phyloP scores from a whole-genome alignment of 2,797 vertebrate species.

The Anniella stebbinsi region DNA sequence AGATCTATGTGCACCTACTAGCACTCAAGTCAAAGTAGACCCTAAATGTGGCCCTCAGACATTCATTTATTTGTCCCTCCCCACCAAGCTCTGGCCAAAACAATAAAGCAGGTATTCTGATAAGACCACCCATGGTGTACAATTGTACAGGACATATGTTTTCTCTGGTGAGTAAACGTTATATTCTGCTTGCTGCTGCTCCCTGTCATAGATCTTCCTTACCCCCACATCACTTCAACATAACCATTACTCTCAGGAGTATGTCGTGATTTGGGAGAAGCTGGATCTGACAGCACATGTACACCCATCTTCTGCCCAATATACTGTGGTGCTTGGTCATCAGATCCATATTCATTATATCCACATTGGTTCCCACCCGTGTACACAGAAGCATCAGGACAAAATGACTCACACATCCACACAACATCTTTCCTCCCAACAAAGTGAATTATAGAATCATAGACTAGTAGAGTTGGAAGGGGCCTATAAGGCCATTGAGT shows the following conservation, averaged over 20 bases:
- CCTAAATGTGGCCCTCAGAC: background rate
- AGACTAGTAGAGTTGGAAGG: too few relatives aligned
- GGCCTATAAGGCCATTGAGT: too few relatives aligned
- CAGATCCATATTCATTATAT: background rate
- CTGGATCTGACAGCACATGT: background rate
- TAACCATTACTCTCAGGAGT: background rate
- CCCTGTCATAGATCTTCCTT: background rate
- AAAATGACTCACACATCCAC: background rate
- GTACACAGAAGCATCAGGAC: background rate
- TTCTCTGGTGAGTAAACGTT: too few relatives aligned
- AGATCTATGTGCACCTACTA: background rate
- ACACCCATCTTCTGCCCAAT: background rate
- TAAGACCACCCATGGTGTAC: background rate
- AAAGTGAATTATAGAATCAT: too few relatives aligned
- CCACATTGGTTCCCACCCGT: background rate
- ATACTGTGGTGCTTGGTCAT: background rate
- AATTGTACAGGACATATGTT: background rate
- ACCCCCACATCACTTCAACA: background rate
- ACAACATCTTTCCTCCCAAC: background rate
- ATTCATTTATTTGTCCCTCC: background rate
- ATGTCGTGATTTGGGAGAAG: background rate
- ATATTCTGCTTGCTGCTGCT: background rate
- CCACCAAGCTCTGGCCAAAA: background rate
- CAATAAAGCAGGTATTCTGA: background rate
- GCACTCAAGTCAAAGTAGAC: background rate